Conservation (phyloP, 2,888 invertebrate genomes). For the Tenthredo scrophulariae region DNA sequence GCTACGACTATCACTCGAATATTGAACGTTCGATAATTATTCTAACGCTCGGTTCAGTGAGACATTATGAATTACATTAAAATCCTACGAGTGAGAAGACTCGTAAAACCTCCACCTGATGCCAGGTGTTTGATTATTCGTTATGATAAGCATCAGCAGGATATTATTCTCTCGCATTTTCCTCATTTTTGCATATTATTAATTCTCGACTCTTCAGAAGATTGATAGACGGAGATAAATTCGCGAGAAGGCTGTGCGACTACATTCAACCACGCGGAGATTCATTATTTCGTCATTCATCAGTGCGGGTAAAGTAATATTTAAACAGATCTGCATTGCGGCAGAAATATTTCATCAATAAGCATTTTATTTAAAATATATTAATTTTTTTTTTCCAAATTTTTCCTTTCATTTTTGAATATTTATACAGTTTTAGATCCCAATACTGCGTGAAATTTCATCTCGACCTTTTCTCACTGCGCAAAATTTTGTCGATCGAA, state of each 20-base stretch:
- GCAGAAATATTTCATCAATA: neutral
- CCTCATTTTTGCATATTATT: neutral
- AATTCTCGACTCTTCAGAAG: neutral
- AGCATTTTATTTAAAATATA: neutral
- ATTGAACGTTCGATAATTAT: neutral
- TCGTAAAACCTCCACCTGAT: neutral
- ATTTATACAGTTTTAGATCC: neutral
- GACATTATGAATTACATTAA: slow-evolving; percentile 21
- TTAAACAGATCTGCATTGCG: neutral
- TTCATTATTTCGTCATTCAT: neutral
- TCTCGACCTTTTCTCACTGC: neutral
- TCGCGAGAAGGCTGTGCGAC: neutral
- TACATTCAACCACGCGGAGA: neutral
- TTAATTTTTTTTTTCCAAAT: neutral
- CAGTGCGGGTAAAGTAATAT: neutral
- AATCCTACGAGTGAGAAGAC: neutral
- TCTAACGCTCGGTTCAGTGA: neutral
- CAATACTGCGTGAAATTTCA: neutral
- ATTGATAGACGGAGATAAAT: neutral
- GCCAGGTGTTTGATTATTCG: neutral
- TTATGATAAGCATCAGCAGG: neutral
- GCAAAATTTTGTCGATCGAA: neutral
- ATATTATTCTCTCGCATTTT: neutral
- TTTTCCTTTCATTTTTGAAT: neutral
- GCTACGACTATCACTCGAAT: neutral